These are phyloP conservation scores for Terebella lapidaria DNA, from an alignment of 2,888 invertebrate species.

Conservation along the genomic window DNA sequence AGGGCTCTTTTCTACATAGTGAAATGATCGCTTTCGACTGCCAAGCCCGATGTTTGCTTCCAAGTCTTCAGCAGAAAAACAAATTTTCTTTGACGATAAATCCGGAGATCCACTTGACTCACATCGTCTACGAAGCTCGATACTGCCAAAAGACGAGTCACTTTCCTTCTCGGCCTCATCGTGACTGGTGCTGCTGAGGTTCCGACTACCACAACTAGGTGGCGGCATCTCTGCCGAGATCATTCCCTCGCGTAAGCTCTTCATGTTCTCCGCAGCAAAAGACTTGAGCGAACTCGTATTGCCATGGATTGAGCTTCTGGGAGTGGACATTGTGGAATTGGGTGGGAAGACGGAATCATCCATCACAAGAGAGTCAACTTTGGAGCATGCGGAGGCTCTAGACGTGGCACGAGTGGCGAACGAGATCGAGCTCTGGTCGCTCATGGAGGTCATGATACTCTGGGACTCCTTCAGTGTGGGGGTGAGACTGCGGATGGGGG, in stretches of 20 bases:
- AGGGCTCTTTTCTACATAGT: constrained; percentile 18
- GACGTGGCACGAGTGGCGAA: neutral
- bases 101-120: constrained; percentile 1
- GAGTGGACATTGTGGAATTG: neutral
- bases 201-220: neutral
- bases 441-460: neutral
- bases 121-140: constrained; percentile 8
- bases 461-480: constrained; percentile 37
- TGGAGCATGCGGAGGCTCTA: neutral
- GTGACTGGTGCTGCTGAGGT: neutral
- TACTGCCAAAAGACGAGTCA: constrained; percentile 4
- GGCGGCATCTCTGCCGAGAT: neutral
- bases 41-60: neutral
- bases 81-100: neutral
- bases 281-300: constrained; percentile 24
- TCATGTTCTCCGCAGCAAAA: constrained; percentile 37
- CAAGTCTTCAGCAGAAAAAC: constrained; percentile 6
- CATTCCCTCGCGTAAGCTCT: constrained; percentile 29
- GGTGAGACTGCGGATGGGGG: constrained; percentile 33
- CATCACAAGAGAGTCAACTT: neutral
- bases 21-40: constrained; percentile 13
- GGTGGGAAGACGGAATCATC: neutral
- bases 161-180: neutral
- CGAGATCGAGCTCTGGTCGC: neutral
- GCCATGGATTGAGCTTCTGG: neutral